A percentile compares a stretch with the other conserved stretches of the same genome.
These are phyloP conservation scores for Propithecus perrieri DNA, from an alignment of 2,797 vertebrate species.

Conservation along the genomic window DNA sequence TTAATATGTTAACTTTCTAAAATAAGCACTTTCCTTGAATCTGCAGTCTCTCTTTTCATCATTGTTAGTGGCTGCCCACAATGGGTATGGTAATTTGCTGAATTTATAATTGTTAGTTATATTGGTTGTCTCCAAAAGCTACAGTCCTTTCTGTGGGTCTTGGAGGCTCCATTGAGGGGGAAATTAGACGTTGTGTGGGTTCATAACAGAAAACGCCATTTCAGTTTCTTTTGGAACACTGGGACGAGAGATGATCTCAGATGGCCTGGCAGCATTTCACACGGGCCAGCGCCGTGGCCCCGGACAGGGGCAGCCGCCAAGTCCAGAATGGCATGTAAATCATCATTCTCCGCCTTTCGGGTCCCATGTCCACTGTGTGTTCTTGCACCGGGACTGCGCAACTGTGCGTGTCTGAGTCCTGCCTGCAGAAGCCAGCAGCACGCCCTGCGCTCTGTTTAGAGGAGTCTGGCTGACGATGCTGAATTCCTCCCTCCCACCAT, in stretches of 20 bases:
- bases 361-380: accelerated
- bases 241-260: not conserved
- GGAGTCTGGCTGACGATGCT: not conserved
- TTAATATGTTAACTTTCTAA: not conserved
- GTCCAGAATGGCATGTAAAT: not conserved
- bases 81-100: not conserved
- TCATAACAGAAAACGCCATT: not conserved
- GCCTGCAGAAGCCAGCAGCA: not conserved
- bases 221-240: not conserved
- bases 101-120: not conserved
- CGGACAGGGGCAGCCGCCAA: not conserved
- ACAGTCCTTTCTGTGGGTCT: not conserved
- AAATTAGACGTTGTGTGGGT: not conserved
- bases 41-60: not conserved
- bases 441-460: accelerated
- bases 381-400: not conserved
- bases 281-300: accelerated
- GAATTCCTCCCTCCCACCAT: not conserved
- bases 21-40: not conserved
- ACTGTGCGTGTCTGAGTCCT: not conserved
- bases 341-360: not conserved
- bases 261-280: not conserved
- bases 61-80: not conserved
- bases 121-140: not conserved
- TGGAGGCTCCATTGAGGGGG: not conserved